Evolutionary conservation across 1,140 invertebrate genomes (phyloP).

Genomic region (Orussus abietinus): DNA sequence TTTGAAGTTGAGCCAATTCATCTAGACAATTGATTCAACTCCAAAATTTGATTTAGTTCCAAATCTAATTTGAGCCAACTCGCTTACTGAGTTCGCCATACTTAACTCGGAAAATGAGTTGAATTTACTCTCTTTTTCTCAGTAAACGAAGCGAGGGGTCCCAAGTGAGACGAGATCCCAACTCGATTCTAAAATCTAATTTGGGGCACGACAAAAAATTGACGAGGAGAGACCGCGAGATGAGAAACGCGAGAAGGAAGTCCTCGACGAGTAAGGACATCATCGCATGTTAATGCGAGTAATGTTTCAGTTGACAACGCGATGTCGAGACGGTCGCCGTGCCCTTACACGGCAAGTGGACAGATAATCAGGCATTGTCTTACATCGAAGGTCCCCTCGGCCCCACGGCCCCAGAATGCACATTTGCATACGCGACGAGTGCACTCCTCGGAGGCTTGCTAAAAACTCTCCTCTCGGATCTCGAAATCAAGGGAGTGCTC

Average conservation of each 20-base stretch:
- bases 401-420: slow-evolving; percentile 23
- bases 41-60: too few species aligned
- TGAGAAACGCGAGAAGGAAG: slow-evolving; percentile 23
- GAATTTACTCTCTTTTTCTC: too few species aligned
- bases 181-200: slow-evolving; percentile 54
- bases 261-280: too few species aligned
- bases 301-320: slow-evolving; percentile 29
- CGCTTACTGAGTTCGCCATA: too few species aligned
- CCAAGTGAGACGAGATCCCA: too few species aligned
- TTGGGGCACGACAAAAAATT: slow-evolving; percentile 47
- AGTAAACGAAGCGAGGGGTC: too few species aligned
- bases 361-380: slow-evolving; percentile 49
- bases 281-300: slow-evolving; percentile 33
- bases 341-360: slow-evolving; percentile 34
- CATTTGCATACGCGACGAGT: slow-evolving; percentile 28
- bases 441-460: too few species aligned
- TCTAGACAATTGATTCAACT: too few species aligned
- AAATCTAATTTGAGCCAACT: too few species aligned
- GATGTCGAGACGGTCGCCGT: slow-evolving; percentile 29
- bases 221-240: slow-evolving; percentile 41
- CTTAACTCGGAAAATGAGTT: too few species aligned
- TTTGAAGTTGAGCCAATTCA: too few species aligned
- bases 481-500: not conserved
- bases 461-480: too few species aligned
- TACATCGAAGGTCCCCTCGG: slow-evolving; percentile 32